A percentile compares a stretch with the other conserved stretches of the same genome.
Conservation (phyloP, 2,797 vertebrate genomes). For the Triplophysa yarkandensis region DNA sequence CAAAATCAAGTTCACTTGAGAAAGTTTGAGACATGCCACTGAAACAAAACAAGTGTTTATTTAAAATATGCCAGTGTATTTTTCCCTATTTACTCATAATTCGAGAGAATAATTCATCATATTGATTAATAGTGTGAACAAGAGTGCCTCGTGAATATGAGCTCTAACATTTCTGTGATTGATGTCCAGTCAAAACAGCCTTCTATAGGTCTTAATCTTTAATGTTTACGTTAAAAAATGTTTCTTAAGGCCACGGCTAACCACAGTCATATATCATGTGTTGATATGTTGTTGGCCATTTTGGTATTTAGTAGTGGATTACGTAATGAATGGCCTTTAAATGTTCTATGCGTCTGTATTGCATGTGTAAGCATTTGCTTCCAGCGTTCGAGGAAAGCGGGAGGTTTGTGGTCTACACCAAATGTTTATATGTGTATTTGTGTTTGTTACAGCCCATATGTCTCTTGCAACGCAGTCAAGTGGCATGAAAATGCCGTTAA, state of each 20-base stretch:
- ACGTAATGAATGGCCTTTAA: slow-evolving; percentile 24
- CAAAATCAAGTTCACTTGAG: not conserved
- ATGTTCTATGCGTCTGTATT: not conserved
- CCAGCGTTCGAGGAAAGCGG: not conserved
- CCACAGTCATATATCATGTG: slow-evolving; percentile 33
- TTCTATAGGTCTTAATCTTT: slow-evolving; percentile 35
- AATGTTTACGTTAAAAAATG: slow-evolving; percentile 44
- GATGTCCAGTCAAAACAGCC: slow-evolving; percentile 21
- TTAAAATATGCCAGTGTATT: not conserved
- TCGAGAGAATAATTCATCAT: slow-evolving; percentile 27
- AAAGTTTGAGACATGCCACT: slow-evolving; percentile 18
- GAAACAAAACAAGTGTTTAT: not conserved
- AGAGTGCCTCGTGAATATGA: not conserved
- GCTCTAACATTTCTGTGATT: slow-evolving; percentile 32
- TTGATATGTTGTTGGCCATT: slow-evolving; percentile 9
- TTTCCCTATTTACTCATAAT: not conserved
- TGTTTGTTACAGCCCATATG: slow-evolving; percentile 62
- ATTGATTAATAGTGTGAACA: slow-evolving; percentile 34
- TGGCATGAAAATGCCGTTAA: slow-evolving; percentile 73
- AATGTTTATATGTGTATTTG: slow-evolving; percentile 8
- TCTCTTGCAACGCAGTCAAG: slow-evolving; percentile 66
- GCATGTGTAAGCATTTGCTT: not conserved
- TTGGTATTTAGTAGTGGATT: slow-evolving; percentile 15
- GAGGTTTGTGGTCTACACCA: not conserved
- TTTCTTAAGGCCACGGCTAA: slow-evolving; percentile 29